Base-by-base conservation (phyloP, 2,113 vertebrate species). In the cattle (Bos taurus) region DNA sequence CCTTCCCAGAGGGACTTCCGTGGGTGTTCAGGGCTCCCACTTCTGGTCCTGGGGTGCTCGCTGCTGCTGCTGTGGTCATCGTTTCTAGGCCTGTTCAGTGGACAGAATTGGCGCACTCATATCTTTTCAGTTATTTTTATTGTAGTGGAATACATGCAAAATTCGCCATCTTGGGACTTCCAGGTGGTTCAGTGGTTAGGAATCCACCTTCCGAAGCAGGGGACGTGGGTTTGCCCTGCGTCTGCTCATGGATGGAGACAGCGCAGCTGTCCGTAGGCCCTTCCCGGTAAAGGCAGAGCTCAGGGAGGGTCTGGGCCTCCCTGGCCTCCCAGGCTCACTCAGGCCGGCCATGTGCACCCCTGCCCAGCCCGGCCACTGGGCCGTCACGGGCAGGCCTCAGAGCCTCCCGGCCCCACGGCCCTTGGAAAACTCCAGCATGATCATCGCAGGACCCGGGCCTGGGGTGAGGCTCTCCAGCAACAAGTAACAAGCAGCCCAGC, bases 11-110 rank as follows among this genome's bases (percentile, higher is more conserved):
- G 52, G 78, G 52, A 30, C 4, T 1, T 13, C 16, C 0, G 12
- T 7, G 56, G 26, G 17, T 4, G 15, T 5, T 33, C 48, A 2
- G 46, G 50, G 84, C 3, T 1, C 71, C 56, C 56, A 1, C 43
- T 40, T 9, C 4, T 7, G 30, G 9, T 12, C 9, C 4, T 26
- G 3, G n/a, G 33, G 0, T 26, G 7, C 46, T 43, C 5, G 7
- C 0, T 11, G 52, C 13, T 33, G 28, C 40, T 10, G 13, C 13
- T 10, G 2, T 3, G 7, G 2, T 40, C 33, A 10, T 30, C 3
- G 17, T 36, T 36, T 77, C 80, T 30, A 64, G 80, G 25, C 2
- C 56, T 36, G 28, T n/a, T 28, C 30, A 11, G 48, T 7, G 48
- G 30, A 48, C 33, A 74, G 64, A 26, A 57, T 5, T 16, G 0